Evolutionary conservation across 1,140 invertebrate genomes (phyloP), one percentile per base, ranked within the genome.

Genomic region (Dinoponera quadriceps): DNA sequence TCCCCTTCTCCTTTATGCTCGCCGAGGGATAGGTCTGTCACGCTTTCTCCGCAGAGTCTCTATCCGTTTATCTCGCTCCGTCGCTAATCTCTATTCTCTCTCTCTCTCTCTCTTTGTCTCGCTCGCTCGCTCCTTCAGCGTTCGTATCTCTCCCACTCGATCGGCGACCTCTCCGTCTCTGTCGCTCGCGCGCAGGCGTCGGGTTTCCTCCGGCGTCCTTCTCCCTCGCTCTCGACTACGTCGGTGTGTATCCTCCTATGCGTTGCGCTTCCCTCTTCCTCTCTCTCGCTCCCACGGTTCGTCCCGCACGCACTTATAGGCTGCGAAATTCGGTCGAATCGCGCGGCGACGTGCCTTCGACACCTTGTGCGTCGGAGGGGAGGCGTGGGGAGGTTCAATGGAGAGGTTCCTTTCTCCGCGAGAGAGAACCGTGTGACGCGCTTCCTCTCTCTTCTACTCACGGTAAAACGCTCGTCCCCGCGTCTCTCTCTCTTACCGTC

Each of bases 261-360:
- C 71, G 51, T 68, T 72, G 57, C 80, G 54, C 62, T 55, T 65
- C 84, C 85, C 77, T 57, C 78, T 78, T 75, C 38, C 63, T 82
- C 69, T 71, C 59, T 63, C 82, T 63, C 63, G 68, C 55, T 54
- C 29, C 4, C 27, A 25, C 38, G 49, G 74, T 81, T 54, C 54
- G 87, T 78, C 85, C 62, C 75, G 73, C 75, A 84, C 80, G 63
- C 66, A 59, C 62, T 38, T 33, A 73, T 18, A 33, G 16, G 2
- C 59, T 78, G 69, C 71, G 75, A 78, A 84, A 57, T 63, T 62
- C 82, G 78, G 65, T 90, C 81, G 55, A 65, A 75, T 51, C 75
- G 54, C 75, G 75, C 74, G 49, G 29, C 75, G 63, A 78, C 63
- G 75, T 78, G 75, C 68, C 75, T 82, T 78, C 74, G 77, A 69